Evolutionary conservation across 37 sponge, comb jelly and placozoan species (phyloP).

Genomic region (Theonella swinhoei): DNA sequence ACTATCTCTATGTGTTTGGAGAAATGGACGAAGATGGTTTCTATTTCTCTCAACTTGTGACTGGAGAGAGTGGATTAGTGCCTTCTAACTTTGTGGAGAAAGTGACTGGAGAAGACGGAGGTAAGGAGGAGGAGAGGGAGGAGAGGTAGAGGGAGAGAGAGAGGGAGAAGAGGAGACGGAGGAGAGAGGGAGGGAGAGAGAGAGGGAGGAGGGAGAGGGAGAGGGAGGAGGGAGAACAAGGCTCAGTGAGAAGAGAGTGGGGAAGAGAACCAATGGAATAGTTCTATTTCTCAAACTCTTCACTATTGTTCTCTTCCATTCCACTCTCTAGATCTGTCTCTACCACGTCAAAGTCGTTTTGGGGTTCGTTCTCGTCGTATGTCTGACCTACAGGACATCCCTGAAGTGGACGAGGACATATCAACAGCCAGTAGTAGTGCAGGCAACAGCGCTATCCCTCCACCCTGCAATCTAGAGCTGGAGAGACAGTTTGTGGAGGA

Average conservation of each 20-base stretch:
- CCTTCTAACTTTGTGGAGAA: slow-evolving; percentile 74
- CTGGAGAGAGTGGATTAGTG: slow-evolving; percentile 49
- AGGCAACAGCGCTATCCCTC: not conserved
- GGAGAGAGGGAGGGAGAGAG: slow-evolving; percentile 8
- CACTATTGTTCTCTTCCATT: too few species aligned
- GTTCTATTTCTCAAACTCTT: too few species aligned
- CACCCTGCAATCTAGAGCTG: slow-evolving; percentile 43
- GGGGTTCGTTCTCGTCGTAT: not conserved
- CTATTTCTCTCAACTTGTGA: slow-evolving; percentile 33
- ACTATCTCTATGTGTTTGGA: slow-evolving; percentile 74
- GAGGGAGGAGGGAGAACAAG: too few species aligned
- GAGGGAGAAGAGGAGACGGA: too few species aligned
- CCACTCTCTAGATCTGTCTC: not conserved
- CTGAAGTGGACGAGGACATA: slow-evolving; percentile 19
- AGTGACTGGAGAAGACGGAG: slow-evolving; percentile 43
- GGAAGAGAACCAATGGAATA: too few species aligned
- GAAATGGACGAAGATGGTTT: slow-evolving; percentile 79
- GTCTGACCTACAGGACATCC: slow-evolving; percentile 37
- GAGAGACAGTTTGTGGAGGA: slow-evolving; percentile 45
- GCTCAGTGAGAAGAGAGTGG: too few species aligned
- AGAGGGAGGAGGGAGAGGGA: not conserved
- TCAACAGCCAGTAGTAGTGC: not conserved
- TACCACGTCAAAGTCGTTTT: not conserved
- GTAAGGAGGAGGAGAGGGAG: too few species aligned
- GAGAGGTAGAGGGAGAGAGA: too few species aligned